Conservation (phyloP, 2,797 vertebrate species). For the Crocidura indochinensis region DNA sequence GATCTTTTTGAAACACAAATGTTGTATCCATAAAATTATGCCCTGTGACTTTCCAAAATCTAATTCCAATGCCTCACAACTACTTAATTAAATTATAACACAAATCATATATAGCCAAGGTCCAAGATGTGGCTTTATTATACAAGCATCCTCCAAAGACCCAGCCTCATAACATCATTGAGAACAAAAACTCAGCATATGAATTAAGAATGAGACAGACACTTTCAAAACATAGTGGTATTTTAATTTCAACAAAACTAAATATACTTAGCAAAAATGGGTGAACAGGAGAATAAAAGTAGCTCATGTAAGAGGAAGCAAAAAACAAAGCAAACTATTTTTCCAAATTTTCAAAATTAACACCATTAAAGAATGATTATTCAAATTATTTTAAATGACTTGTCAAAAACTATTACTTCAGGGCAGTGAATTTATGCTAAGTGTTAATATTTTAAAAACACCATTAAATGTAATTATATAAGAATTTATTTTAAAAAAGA, state of each 20-base stretch:
- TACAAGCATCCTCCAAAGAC: background rate
- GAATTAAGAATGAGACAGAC: background rate
- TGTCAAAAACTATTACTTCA: no score
- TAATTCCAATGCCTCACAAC: background rate
- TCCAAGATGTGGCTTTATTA: background rate
- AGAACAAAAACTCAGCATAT: background rate
- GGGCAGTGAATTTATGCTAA: no score
- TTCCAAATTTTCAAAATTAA: slow-evolving; percentile 25
- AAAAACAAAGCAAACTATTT: background rate
- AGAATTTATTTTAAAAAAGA: no score
- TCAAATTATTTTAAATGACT: no score
- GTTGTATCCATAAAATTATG: background rate
- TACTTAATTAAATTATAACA: slow-evolving; percentile 5
- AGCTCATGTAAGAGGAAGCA: slow-evolving; percentile 8
- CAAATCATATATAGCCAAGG: background rate
- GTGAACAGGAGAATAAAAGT: background rate
- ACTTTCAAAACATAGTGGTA: background rate
- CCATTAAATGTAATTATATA: no score
- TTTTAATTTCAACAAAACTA: slow-evolving; percentile 43
- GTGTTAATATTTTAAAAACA: no score
- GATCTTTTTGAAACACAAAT: background rate
- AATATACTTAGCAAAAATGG: background rate
- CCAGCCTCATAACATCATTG: background rate
- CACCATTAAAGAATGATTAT: slow-evolving; percentile 32
- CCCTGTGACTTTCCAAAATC: background rate